These are phyloP conservation scores for Cryptoblepharus egeriae DNA, from an alignment of 2,797 vertebrate genomes.

Conservation along the genomic window DNA sequence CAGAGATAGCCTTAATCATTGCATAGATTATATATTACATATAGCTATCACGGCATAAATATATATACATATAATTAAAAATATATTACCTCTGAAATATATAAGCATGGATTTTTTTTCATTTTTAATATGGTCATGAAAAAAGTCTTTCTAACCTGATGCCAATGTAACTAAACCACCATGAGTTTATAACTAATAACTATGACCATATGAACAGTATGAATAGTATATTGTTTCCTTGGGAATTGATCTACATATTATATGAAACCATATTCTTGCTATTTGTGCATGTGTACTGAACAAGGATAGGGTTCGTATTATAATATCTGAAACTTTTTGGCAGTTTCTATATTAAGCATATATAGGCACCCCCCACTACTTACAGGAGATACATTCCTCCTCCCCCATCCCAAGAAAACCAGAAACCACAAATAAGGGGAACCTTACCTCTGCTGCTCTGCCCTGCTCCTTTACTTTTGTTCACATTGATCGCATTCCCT, in stretches of 20 bases:
- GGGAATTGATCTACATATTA: not conserved
- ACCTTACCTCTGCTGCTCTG: too few relatives aligned
- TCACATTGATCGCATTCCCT: too few relatives aligned
- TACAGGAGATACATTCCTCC: too few relatives aligned
- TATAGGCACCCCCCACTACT: too few relatives aligned
- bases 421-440: too few relatives aligned
- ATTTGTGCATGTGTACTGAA: not conserved
- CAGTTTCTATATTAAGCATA: not conserved
- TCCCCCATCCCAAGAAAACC: too few relatives aligned
- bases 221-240: not conserved
- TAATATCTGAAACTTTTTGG: not conserved
- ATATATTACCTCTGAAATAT: not conserved
- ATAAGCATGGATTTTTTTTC: not conserved
- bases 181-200: not conserved
- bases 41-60: too few relatives aligned
- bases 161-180: not conserved
- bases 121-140: not conserved
- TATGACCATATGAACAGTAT: slow-evolving; percentile 10
- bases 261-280: not conserved
- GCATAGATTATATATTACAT: too few relatives aligned
- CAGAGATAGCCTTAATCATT: not conserved
- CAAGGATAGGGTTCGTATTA: not conserved
- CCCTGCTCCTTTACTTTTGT: too few relatives aligned
- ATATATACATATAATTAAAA: not conserved
- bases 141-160: not conserved